Evolutionary conservation across 35 echinoderm and acorn worm species (phyloP).

Genomic region (Patiria miniata): DNA sequence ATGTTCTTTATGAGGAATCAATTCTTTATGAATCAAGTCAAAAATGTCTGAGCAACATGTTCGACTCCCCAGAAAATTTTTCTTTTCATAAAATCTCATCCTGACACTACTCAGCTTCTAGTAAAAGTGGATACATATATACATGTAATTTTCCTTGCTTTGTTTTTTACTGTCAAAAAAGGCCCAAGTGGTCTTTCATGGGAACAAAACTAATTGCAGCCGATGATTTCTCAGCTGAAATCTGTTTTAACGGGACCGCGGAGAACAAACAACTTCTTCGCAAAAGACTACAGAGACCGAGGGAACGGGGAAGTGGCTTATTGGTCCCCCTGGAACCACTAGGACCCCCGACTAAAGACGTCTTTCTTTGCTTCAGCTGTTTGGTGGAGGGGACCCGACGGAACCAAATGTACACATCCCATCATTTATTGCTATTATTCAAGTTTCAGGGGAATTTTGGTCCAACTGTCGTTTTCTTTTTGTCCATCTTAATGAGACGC

Average conservation of each 20-base stretch:
- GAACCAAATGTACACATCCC: neutral
- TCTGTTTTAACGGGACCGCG: slow-evolving; percentile 8
- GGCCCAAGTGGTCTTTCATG: no score
- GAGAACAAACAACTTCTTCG: neutral
- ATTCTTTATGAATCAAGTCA: no score
- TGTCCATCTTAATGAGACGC: no score
- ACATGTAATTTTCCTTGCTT: no score
- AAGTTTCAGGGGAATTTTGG: neutral
- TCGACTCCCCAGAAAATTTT: no score
- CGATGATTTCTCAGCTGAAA: slow-evolving; percentile 25
- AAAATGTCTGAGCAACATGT: no score
- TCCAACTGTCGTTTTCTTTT: no score
- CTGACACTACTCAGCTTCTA: no score
- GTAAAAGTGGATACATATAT: no score
- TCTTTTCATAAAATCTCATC: no score
- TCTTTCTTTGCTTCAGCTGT: slow-evolving; percentile 7
- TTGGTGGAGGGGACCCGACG: neutral
- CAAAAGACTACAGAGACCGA: neutral
- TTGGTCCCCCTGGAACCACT: slow-evolving; percentile 13
- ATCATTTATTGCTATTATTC: slow-evolving; percentile 21
- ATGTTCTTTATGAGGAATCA: no score
- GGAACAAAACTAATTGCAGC: neutral
- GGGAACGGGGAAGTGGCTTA: neutral
- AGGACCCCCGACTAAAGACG: neutral
- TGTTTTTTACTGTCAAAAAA: no score